Conservation (phyloP, 2,113 vertebrate species). For the Ceyx melanurus region DNA sequence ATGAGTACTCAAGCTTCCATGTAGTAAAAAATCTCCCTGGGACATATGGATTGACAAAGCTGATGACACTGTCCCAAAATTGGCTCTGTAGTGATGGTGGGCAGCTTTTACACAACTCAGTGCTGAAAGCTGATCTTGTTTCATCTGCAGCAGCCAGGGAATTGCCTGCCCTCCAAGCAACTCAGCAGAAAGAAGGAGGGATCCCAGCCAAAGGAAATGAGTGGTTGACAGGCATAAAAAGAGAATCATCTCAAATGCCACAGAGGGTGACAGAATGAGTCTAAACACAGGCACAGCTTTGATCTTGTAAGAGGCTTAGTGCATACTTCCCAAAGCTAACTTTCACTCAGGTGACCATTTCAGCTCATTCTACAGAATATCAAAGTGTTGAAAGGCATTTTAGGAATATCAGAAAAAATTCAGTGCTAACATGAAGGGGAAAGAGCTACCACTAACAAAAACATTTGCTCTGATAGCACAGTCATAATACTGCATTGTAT, state of each 20-base stretch:
- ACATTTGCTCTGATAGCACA: neutral
- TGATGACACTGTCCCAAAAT: constrained; percentile 33
- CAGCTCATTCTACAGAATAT: neutral
- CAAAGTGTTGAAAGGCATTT: neutral
- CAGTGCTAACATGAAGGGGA: neutral
- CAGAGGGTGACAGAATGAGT: constrained; percentile 23
- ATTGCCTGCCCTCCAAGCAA: constrained; percentile 22
- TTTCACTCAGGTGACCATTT: neutral
- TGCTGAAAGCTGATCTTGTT: constrained; percentile 32
- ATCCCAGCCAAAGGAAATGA: constrained; percentile 51
- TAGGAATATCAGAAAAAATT: constrained; percentile 23
- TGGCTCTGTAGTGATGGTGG: constrained; percentile 7
- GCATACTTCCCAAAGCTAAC: neutral
- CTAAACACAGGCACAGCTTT: constrained; percentile 17
- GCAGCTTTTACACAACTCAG: constrained; percentile 49
- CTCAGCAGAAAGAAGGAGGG: constrained; percentile 28
- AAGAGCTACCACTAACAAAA: neutral
- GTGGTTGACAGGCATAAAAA: constrained; percentile 37
- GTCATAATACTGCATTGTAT: neutral
- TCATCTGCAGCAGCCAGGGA: constrained; percentile 33
- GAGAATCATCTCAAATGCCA: constrained; percentile 6
- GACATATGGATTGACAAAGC: constrained; percentile 31
- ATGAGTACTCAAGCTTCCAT: neutral
- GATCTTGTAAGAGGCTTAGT: neutral
- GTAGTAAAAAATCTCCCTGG: constrained; percentile 7